These are phyloP conservation scores for Proteles cristata DNA, from an alignment of 2,113 vertebrate genomes.

Conservation along the genomic window DNA sequence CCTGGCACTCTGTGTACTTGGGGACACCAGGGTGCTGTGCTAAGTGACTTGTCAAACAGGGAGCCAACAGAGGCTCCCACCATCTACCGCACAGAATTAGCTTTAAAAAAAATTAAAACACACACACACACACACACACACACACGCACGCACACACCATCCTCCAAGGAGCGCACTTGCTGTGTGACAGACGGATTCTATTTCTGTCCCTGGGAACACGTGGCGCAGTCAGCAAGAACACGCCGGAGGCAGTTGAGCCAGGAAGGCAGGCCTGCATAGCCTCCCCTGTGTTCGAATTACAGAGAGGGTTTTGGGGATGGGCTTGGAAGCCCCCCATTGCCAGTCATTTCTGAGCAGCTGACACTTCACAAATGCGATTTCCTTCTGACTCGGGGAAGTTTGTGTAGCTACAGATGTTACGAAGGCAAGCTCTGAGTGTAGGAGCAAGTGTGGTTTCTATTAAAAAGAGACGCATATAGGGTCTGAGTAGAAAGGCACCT, in stretches of 20 bases:
- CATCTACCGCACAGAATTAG: not conserved
- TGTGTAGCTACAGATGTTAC: conserved; percentile 56
- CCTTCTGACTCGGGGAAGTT: conserved; percentile 52
- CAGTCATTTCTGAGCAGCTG: conserved; percentile 76
- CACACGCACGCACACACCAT: not conserved
- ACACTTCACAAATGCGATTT: conserved; percentile 69
- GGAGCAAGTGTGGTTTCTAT: conserved; percentile 5
- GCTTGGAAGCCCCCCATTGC: conserved; percentile 48
- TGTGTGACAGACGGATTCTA: conserved; percentile 71
- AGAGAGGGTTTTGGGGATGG: conserved; percentile 59
- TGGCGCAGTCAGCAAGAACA: not conserved
- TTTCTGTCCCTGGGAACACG: conserved; percentile 59
- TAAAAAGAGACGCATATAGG: conserved; percentile 62
- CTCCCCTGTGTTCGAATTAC: not conserved
- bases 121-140: not conserved
- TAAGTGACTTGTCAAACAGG: not conserved
- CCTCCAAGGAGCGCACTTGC: conserved; percentile 49
- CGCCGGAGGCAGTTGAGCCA: not conserved
- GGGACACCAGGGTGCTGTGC: not conserved
- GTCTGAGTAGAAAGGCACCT: not conserved
- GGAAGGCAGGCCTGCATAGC: not conserved
- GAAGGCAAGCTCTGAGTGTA: conserved; percentile 41
- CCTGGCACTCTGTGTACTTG: not conserved
- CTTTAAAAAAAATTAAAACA: not conserved
- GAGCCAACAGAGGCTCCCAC: not conserved